Percentiles rank a stretch among this genome's conserved stretches.
Conservation (phyloP, 2,888 invertebrate genomes). For the Pomacea canaliculata region DNA sequence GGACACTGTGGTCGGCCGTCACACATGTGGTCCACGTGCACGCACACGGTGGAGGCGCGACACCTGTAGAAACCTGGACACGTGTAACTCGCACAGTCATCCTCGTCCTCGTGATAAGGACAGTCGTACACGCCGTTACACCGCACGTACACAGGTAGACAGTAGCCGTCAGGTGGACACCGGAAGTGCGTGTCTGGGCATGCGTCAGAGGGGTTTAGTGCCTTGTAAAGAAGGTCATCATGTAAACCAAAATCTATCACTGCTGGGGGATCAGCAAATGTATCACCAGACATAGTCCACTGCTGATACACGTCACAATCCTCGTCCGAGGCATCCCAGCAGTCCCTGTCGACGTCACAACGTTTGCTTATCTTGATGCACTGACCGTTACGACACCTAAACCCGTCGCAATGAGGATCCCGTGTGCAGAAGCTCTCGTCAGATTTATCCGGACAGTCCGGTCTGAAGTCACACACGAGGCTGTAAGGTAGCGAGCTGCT, state of each 20-base stretch:
- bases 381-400: slow-evolving; percentile 50
- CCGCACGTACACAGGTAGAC: slow-evolving; percentile 30
- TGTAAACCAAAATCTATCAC: too few species aligned
- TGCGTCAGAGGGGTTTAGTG: neutral
- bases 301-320: slow-evolving; percentile 8
- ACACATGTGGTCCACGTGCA: slow-evolving; percentile 28
- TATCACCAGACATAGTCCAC: neutral
- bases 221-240: too few species aligned
- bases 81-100: neutral
- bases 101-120: slow-evolving; percentile 26
- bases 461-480: slow-evolving; percentile 10
- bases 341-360: slow-evolving; percentile 48
- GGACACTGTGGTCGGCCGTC: slow-evolving; percentile 32
- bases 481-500: neutral
- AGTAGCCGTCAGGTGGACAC: slow-evolving; percentile 20
- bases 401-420: slow-evolving; percentile 38
- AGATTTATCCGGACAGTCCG: slow-evolving; percentile 10
- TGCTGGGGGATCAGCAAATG: too few species aligned
- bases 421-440: slow-evolving; percentile 5
- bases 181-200: slow-evolving; percentile 24
- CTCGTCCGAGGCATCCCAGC: slow-evolving; percentile 56
- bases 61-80: slow-evolving; percentile 28
- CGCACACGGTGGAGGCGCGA: slow-evolving; percentile 21
- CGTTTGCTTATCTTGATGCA: slow-evolving; percentile 43
- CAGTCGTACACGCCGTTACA: slow-evolving; percentile 30